phyloP scores from a whole-genome alignment of 2,113 vertebrate genomes.

The Corynorhinus townsendii region DNA sequence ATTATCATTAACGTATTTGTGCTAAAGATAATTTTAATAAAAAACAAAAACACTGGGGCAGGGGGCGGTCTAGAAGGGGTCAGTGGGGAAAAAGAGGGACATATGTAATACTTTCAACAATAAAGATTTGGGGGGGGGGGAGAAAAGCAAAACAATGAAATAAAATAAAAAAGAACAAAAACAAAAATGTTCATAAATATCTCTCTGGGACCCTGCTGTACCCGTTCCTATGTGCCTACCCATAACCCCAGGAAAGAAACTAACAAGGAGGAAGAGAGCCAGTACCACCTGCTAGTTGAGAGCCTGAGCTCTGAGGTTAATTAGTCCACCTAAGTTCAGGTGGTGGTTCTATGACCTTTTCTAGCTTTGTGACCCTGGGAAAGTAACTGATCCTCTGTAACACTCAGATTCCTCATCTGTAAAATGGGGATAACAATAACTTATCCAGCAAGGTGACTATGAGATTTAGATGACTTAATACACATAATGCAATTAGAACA shows the following conservation, averaged over 20 bases:
- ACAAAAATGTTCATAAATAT: background rate
- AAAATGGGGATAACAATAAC: background rate
- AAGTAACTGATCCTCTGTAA: background rate
- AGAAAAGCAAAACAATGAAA: no score
- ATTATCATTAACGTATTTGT: background rate
- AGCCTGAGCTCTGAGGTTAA: background rate
- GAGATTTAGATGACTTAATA: background rate
- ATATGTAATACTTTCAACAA: no score
- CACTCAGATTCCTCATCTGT: background rate
- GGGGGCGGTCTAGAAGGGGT: no score
- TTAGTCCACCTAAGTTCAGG: background rate
- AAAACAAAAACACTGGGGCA: background rate
- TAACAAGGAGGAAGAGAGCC: background rate
- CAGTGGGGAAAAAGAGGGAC: no score
- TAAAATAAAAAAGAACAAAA: background rate
- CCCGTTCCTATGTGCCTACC: background rate
- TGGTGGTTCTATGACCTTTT: background rate
- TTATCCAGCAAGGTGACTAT: background rate
- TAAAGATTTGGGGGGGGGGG: no score
- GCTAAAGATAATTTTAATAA: background rate
- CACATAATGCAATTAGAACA: background rate
- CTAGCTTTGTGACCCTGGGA: background rate
- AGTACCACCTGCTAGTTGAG: background rate
- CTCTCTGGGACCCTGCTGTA: background rate
- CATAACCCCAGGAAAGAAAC: background rate